Conservation (phyloP, 2,888 invertebrate species). For the Girardia tigrina region DNA sequence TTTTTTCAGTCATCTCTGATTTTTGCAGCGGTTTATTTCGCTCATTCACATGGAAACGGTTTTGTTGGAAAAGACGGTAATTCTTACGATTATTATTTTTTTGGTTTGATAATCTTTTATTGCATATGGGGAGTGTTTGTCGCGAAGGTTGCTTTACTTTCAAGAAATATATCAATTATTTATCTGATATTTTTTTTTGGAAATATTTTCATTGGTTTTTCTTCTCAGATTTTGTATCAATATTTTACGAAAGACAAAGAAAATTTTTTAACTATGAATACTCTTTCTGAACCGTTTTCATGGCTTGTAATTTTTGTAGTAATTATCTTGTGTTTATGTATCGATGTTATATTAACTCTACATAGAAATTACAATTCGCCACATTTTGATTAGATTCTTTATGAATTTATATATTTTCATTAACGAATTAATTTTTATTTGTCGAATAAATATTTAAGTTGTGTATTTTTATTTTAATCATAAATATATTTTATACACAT, state of each 20-base stretch:
- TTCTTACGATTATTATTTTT: background rate
- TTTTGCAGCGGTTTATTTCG: background rate
- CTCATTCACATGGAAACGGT: background rate
- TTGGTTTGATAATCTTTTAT: background rate
- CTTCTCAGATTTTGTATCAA: background rate
- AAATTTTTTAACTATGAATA: background rate
- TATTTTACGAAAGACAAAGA: background rate
- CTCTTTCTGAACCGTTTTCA: background rate
- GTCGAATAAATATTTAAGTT: background rate
- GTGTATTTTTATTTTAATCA: background rate
- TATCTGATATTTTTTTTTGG: background rate
- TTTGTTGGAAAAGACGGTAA: background rate
- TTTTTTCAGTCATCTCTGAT: background rate
- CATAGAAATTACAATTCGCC: background rate
- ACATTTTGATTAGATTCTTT: too few relatives aligned
- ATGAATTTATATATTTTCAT: too few relatives aligned
- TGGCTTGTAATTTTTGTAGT: background rate
- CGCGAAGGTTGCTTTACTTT: background rate
- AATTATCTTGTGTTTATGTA: background rate
- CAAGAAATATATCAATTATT: background rate
- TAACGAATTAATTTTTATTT: background rate
- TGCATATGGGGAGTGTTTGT: background rate
- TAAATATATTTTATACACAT: too few relatives aligned
- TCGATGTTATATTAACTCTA: background rate
- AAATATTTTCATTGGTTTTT: background rate